Base-by-base conservation (phyloP, 2,113 vertebrate genomes). In the Dolichotis patagonum region DNA sequence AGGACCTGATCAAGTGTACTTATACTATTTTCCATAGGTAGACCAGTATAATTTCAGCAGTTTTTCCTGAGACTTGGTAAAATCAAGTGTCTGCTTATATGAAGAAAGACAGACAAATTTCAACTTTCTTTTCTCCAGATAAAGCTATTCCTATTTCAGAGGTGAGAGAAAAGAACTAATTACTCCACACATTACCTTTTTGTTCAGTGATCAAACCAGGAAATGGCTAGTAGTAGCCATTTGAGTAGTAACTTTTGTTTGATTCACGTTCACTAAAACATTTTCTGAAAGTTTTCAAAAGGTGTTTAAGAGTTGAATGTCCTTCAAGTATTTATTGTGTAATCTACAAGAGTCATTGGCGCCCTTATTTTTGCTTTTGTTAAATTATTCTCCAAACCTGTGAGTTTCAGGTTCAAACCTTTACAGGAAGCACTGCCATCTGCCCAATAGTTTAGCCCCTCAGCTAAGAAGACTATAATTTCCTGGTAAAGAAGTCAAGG, bases 361-460 rank as follows among this genome's bases (percentile, higher is more conserved):
- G 38, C 38, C 41, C 87, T 32, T 20, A 43, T 49, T 65, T 95
- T 97, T 94, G 69, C 28, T 98, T 95, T 95, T 63, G 96, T 95
- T 73, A 95, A 97, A 96, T 73, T 85, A 58, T 95, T 98, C 97
- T 97, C 26, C 46, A 35, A 85, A 54, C 81, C 84, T 91, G 12
- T 93, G 90, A 96, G 60, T 96, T 98, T 83, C 77, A 96, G 90
- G 56, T 67, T 49, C 43, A 52, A 12, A 83, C 58, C 88, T 98
- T 97, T 83, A 75, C 41, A 95, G 96, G 83, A 96, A 91, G 97
- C 63, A 77, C 0, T 71, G 86, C 89, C 65, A 96, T 96, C 97
- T 98, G 97, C 95, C 84, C 95, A 91, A 86, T 69, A 95, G 75
- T 94, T 98, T 95, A 85, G n/a, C 77, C 96, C 97, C 86, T 90